These are phyloP conservation scores for Agrochola lychnidis DNA, from an alignment of 2,888 invertebrate genomes.

Conservation along the genomic window DNA sequence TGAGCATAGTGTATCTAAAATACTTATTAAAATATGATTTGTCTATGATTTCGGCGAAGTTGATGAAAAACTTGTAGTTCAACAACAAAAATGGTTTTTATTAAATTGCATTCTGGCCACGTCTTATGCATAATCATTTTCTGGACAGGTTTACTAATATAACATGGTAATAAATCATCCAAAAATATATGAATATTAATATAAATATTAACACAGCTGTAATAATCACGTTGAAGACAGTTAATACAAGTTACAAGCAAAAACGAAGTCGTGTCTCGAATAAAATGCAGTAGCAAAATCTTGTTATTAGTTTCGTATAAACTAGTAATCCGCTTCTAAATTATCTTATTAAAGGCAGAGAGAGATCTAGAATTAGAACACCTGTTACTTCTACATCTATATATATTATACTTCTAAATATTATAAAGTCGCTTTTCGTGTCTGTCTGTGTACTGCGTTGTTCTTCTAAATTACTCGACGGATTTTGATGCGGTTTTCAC, in stretches of 20 bases:
- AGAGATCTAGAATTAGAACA: neutral
- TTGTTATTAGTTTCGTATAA: neutral
- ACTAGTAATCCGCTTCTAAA: conserved; percentile 12
- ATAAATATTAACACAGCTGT: neutral
- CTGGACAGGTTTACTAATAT: neutral
- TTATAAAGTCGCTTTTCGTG: no score
- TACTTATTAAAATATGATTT: neutral
- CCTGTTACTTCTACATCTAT: neutral
- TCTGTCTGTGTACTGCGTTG: no score
- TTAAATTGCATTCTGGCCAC: neutral
- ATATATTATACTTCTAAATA: no score
- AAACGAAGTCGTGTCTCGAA: neutral
- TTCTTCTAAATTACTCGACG: no score
- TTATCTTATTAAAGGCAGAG: neutral
- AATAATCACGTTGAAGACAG: conserved; percentile 5
- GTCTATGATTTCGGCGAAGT: neutral
- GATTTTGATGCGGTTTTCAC: no score
- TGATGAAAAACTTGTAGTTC: neutral
- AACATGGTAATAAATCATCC: neutral
- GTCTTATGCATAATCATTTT: no score
- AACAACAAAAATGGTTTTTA: neutral
- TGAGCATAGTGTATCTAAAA: neutral
- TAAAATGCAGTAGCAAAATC: neutral
- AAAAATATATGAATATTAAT: no score
- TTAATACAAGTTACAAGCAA: neutral